Base-by-base conservation (phyloP, 2,113 vertebrate species). In the Onychostruthus taczanowskii region DNA sequence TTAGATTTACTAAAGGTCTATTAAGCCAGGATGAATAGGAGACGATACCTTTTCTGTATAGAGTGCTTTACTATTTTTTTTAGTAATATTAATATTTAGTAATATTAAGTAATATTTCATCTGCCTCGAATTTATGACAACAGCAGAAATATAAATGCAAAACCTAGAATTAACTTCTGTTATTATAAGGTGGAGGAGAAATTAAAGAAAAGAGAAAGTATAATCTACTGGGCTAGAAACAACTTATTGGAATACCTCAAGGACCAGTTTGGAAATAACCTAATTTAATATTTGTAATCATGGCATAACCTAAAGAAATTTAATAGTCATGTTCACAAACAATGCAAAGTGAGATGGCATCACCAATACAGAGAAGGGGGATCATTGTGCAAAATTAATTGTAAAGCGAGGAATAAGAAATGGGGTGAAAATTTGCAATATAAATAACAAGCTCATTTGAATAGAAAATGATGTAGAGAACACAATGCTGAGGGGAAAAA, bases 311-410 rank as follows among this genome's bases (percentile, higher is more conserved):
- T 64, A 41, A 84, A 68, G 41, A 33, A 78, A 7, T 41, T 89
- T 74, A 44, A 46, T 56, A 61, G 7, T 58, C 46, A 37, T 44
- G 69, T 52, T 59, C 4, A 2, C 6, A 86, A 61, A 83, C 0
- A 0, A 41, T 49, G 4, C 1, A 16, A 72, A 84, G 19, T 56
- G 14, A 11, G 28, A 75, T 53, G 2, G 1, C 14, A 43, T 63
- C 26, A 63, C 16, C n/a, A 39, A 3, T 27, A 50, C 12, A 62
- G 31, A 61, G 50, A 81, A 62, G 1, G 7, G 9, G 5, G 2
- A 87, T 13, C 5, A 21, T 4, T 55, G 15, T 58, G 47, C 15
- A 63, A 39, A 37, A 55, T 30, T 0, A 72, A 52, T 26, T 62
- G 20, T 35, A 49, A 77, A 87, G 5, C 2, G 11, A 49, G 30